Evolutionary conservation across 2,113 vertebrate species (phyloP).

Genomic region (Bombycilla garrulus): DNA sequence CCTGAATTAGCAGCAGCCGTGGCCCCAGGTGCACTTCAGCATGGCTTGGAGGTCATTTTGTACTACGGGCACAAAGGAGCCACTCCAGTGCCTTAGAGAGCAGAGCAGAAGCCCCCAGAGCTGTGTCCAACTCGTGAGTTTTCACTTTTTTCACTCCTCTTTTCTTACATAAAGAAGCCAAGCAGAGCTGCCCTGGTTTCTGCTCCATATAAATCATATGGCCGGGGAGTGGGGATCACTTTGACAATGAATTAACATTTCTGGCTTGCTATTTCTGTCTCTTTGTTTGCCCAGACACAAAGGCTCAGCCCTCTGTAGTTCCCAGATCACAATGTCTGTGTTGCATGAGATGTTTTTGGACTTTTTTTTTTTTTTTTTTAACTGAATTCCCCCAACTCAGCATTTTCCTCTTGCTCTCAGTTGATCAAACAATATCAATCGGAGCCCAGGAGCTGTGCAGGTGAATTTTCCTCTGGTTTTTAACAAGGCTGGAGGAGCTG

Average conservation of each 20-base stretch:
- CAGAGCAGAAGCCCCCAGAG: background rate
- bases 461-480: background rate
- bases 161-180: background rate
- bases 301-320: slow-evolving; percentile 17
- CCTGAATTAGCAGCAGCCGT: background rate
- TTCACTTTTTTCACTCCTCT: background rate
- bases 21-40: background rate
- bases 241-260: slow-evolving; percentile 14
- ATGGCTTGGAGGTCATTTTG: background rate
- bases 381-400: slow-evolving; percentile 17
- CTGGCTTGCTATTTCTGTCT: slow-evolving; percentile 32
- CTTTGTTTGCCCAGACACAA: slow-evolving; percentile 47
- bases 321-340: background rate
- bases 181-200: slow-evolving; percentile 16
- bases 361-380: background rate
- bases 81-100: background rate
- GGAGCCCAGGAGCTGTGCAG: background rate
- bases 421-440: background rate
- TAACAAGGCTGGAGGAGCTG: background rate
- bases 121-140: background rate
- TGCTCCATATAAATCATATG: slow-evolving; percentile 22
- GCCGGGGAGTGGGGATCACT: background rate
- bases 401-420: slow-evolving; percentile 15
- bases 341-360: slow-evolving; percentile 31
- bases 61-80: background rate